Base-by-base conservation (phyloP, 2,888 invertebrate species). In the Portevinia maculata region DNA sequence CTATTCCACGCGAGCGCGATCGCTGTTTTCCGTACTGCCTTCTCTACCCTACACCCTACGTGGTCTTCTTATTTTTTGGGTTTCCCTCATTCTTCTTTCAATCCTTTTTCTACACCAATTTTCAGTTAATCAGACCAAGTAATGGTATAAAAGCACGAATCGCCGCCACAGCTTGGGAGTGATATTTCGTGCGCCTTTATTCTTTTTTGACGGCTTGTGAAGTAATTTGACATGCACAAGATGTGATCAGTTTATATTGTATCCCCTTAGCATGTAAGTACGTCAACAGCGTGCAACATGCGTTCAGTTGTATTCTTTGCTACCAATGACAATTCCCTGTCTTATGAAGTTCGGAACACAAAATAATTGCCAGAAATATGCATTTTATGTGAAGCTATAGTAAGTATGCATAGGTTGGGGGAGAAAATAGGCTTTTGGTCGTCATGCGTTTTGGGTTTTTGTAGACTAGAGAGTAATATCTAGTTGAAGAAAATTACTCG, bases 161-260 rank as follows among this genome's bases (percentile, higher is more conserved):
- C 50, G 21, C 59, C n/a, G 24, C 21, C 48, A 48, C 37, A n/a
- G 37, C 32, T 24, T 28, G 44, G 44, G 9, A 65, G 59, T 75
- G 60, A 76, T 60, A n/a, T n/a, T n/a, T n/a, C n/a, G n/a, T n/a
- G 53, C 53, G 48, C 44, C 60, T 60, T 65, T 69, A 34, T 44
- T 11, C 41, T 11, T n/a, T 21, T 19, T 19, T 17, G 60, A 28
- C 9, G 19, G 44, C 34, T 30, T 15, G 28, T 24, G 32, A 44
- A 62, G 70, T 76, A 78, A 71, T 78, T 78, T 71, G 64, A 71
- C 71, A 71, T 78, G 64, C 64, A 39, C 13, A 65, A 78, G 71
- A 78, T 78, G 71, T 44, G 64, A 78, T 78, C 71, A 59, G 57
- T 44, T 71, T 71, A 59, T 64, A 59, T 50, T 46, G 46, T 19